Evolutionary conservation across 2,888 invertebrate species (phyloP), one percentile per base, ranked within the genome.

Genomic region (Eupithecia subumbrata): DNA sequence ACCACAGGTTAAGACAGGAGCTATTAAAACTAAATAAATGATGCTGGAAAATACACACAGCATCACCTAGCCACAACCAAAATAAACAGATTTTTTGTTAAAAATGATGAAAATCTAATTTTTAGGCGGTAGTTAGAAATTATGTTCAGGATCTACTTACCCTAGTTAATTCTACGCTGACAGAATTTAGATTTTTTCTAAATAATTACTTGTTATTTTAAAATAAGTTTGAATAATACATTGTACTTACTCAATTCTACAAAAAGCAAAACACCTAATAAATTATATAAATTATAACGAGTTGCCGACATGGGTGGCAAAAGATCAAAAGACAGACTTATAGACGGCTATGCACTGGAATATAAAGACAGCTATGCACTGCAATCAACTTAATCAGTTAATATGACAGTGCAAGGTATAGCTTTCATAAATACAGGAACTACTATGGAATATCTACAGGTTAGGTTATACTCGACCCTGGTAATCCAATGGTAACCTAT

Each of bases 291-390:
- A 64, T 78, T 75, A 76, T 69, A 69, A 72, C 37, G 64, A 72
- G 25, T 72, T 63, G 67, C 52, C 80, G 72, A 77, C 84, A 80
- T 88, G 87, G 88, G 88, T 86, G 89, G 87, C 74, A 75, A n/a
- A n/a, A 76, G 84, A 79, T 79, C 80, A 72, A 63, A 82, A 60
- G 75, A 75, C 77, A 60, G 5, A 14, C 63, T 60, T 74, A 71
- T 71, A 78, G 79, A 25, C 5, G 12, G 25, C 60, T 60, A 25
- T 60, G 25, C 60, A 60, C 60, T 60, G 25, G 5, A 3, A 60
- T 14, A 60, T 60, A 60, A 60, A 60, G 60, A 60, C 14, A 60
- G 60, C 5, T 60, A 60, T 25, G 14, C 14, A 60, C 79, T 83
- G 78, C 78, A 73, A 83, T 81, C 81, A 78, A 81, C 81, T 80